phyloP scores from a whole-genome alignment of 2,888 invertebrate species.

The Malthinus seriepunctatus region DNA sequence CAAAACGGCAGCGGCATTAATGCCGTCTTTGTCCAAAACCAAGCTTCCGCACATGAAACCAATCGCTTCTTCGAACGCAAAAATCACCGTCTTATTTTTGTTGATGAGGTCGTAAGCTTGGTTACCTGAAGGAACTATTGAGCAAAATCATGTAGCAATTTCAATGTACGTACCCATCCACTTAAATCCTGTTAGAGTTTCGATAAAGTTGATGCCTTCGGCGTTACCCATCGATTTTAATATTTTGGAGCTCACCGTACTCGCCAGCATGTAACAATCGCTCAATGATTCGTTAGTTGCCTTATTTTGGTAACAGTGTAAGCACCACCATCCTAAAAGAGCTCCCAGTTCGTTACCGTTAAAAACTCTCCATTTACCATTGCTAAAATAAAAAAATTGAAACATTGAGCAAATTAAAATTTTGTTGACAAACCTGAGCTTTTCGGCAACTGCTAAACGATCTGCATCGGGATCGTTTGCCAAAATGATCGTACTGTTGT shows the following conservation, averaged over 20 bases:
- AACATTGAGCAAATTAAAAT: not conserved
- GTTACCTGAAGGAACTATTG: constrained; percentile 62
- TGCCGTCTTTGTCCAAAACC: constrained; percentile 96
- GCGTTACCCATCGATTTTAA: constrained; percentile 76
- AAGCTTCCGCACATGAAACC: constrained; percentile 93
- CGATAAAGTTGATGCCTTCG: constrained; percentile 77
- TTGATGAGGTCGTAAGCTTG: constrained; percentile 71
- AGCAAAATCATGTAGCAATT: not conserved
- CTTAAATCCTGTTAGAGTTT: constrained; percentile 98
- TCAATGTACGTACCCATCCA: constrained; percentile 83
- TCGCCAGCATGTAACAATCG: constrained; percentile 84
- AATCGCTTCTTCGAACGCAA: constrained; percentile 98
- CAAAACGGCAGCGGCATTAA: constrained; percentile 82
- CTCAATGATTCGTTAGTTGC: constrained; percentile 55
- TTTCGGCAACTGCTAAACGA: constrained; percentile 91
- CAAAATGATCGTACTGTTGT: constrained; percentile 74
- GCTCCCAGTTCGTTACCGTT: constrained; percentile 95
- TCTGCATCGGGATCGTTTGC: constrained; percentile 99
- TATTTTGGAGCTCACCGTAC: constrained; percentile 97
- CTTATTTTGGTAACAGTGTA: constrained; percentile 62
- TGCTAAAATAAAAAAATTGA: constrained; percentile 43
- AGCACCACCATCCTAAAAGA: constrained; percentile 92
- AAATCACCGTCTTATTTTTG: constrained; percentile 77
- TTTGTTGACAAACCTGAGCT: constrained; percentile 53
- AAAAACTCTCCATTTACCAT: constrained; percentile 84